Percentiles rank a stretch among this genome's conserved stretches.
These are phyloP conservation scores for Chondrilla cf. caribensis DNA, from an alignment of 37 sponge, comb jelly and placozoan genomes.

Conservation along the genomic window DNA sequence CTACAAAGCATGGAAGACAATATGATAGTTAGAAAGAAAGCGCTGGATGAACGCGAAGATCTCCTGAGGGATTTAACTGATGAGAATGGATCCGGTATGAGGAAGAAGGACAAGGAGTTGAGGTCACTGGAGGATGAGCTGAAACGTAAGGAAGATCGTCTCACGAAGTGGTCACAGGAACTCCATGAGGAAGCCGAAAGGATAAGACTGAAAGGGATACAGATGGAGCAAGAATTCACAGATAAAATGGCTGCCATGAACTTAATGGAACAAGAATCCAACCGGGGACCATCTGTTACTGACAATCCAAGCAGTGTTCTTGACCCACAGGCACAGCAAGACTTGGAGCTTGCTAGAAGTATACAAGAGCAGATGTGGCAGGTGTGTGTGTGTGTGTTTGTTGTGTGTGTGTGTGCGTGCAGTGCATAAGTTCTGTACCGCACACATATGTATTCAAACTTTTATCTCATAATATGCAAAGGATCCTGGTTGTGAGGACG, in stretches of 20 bases:
- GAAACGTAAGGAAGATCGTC: neutral
- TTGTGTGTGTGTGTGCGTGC: neutral
- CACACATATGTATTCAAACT: too few relatives aligned
- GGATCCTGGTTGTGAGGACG: neutral
- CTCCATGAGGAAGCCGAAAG: constrained; percentile 15
- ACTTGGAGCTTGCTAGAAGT: neutral
- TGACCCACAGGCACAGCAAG: too few relatives aligned
- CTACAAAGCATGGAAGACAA: neutral
- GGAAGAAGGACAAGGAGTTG: neutral
- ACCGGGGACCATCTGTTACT: neutral
- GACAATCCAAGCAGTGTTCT: too few relatives aligned
- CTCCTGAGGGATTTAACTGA: neutral
- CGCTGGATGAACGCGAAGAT: neutral
- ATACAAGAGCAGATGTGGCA: neutral
- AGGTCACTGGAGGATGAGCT: neutral
- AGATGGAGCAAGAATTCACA: neutral
- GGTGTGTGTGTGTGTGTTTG: neutral
- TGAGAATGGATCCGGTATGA: neutral
- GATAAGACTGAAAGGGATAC: neutral
- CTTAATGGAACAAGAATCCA: neutral
- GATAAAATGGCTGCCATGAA: neutral
- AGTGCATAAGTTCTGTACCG: neutral
- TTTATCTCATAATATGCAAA: too few relatives aligned
- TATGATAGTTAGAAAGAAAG: neutral
- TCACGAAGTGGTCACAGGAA: neutral